Conservation (phyloP, 2,113 vertebrate genomes). For the Charina bottae region DNA sequence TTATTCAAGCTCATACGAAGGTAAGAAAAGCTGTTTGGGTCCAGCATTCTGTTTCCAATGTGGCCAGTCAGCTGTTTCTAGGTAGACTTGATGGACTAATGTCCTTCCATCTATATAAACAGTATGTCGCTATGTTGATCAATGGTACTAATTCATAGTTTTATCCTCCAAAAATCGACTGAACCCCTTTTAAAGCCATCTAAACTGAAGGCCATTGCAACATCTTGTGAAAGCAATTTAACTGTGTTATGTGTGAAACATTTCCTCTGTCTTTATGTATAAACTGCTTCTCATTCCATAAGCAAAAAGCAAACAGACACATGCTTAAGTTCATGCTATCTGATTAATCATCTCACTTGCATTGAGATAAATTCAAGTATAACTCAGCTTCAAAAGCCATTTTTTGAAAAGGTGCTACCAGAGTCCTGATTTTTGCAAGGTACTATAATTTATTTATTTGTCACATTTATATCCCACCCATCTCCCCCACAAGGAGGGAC, state of each 20-base stretch:
- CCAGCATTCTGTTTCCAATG: not conserved
- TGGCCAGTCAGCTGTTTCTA: not conserved
- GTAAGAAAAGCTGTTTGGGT: not conserved
- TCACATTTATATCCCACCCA: no score
- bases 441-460: no score
- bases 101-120: not conserved
- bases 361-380: not conserved
- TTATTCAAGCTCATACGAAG: not conserved
- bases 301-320: not conserved
- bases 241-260: not conserved
- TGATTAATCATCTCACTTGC: not conserved
- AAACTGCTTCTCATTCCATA: not conserved
- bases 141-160: not conserved
- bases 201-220: not conserved
- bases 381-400: not conserved
- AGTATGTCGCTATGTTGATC: not conserved
- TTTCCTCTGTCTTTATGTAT: not conserved
- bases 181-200: not conserved
- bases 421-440: not conserved
- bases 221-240: not conserved
- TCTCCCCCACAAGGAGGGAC: no score
- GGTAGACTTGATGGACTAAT: not conserved
- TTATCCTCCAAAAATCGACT: not conserved
- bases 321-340: not conserved
- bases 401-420: not conserved